These are phyloP conservation scores for Enteromius trimaculatus DNA, from an alignment of 2,797 vertebrate species.

Conservation along the genomic window DNA sequence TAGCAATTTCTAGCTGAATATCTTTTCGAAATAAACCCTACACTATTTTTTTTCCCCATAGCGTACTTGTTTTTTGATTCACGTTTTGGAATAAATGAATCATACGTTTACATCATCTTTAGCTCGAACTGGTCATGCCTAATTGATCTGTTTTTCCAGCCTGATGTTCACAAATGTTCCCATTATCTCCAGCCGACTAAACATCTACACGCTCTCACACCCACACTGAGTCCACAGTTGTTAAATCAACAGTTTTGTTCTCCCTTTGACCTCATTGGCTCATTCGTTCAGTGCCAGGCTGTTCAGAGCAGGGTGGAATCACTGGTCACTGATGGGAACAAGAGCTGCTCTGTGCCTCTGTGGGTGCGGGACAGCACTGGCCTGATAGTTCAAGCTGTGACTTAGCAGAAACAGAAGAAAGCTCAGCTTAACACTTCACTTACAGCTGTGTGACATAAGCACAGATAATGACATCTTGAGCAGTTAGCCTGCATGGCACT, in stretches of 20 bases:
- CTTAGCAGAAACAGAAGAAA: constrained; percentile 52
- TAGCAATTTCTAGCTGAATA: not conserved
- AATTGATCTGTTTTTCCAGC: constrained; percentile 58
- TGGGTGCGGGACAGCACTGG: constrained; percentile 55
- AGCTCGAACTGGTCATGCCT: constrained; percentile 41
- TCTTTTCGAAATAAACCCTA: not conserved
- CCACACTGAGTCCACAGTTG: constrained; percentile 67
- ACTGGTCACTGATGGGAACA: constrained; percentile 58
- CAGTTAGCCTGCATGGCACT: constrained; percentile 21
- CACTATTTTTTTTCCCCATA: not conserved
- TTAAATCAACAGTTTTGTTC: constrained; percentile 75
- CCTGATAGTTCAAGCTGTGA: constrained; percentile 57
- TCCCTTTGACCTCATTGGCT: constrained; percentile 54
- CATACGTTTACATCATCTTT: not conserved
- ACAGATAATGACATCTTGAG: constrained; percentile 1
- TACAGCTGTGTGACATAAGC: constrained; percentile 47
- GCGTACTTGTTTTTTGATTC: constrained; percentile 25
- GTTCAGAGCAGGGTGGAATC: constrained; percentile 48
- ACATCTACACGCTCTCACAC: constrained; percentile 30
- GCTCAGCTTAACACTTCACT: constrained; percentile 12
- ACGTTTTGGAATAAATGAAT: not conserved
- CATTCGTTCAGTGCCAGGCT: constrained; percentile 58
- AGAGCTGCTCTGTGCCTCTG: constrained; percentile 51
- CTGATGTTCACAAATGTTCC: constrained; percentile 74
- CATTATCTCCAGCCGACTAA: constrained; percentile 66